These are phyloP conservation scores for Uloborus diversus DNA, from an alignment of 1,140 invertebrate genomes.

Conservation along the genomic window DNA sequence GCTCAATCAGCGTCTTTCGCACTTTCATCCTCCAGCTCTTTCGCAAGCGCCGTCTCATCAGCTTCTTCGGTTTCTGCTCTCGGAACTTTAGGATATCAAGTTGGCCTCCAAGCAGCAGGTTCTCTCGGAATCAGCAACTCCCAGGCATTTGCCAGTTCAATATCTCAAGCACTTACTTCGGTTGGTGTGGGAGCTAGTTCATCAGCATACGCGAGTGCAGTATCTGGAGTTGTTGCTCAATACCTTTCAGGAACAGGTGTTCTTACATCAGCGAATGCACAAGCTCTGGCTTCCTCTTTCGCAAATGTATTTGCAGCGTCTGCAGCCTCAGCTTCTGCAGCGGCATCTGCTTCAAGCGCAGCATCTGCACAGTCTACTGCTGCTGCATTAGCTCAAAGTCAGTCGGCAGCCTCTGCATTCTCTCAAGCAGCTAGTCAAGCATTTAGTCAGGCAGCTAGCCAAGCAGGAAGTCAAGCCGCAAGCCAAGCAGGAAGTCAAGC, in stretches of 20 bases:
- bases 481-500: too few relatives aligned
- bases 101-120: background rate
- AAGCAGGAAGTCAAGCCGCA: too few relatives aligned
- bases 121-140: background rate
- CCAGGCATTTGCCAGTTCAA: background rate
- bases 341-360: background rate
- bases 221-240: too few relatives aligned
- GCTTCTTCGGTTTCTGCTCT: background rate
- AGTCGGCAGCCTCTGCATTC: background rate
- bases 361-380: too few relatives aligned
- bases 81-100: background rate
- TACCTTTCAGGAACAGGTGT: background rate
- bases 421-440: background rate
- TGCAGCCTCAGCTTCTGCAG: background rate
- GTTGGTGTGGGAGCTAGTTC: background rate
- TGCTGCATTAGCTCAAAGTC: background rate
- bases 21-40: background rate
- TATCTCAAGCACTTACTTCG: background rate
- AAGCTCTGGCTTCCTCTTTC: background rate
- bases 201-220: background rate
- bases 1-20: background rate
- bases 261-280: too few relatives aligned
- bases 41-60: slow-evolving; percentile 2
- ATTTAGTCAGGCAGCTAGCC: background rate
- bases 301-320: background rate